phyloP scores from a whole-genome alignment of 2,113 vertebrate species.

The Vulpes vulpes region DNA sequence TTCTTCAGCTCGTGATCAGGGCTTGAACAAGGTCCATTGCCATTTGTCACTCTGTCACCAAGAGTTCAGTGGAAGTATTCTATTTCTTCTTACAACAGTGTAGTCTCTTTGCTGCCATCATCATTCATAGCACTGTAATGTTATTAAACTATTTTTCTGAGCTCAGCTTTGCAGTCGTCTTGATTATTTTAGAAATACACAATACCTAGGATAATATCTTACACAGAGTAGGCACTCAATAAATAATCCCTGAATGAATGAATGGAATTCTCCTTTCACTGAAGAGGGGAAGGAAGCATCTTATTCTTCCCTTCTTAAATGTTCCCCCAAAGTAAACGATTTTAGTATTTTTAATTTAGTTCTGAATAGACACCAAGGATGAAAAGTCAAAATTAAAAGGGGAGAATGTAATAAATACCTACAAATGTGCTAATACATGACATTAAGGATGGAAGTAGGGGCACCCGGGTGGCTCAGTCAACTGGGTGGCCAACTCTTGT shows the following conservation, averaged over 20 bases:
- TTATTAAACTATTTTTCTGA: slow-evolving; percentile 43
- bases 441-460: not conserved
- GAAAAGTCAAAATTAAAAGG: slow-evolving; percentile 49
- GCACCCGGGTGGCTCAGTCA: not conserved
- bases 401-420: slow-evolving; percentile 14
- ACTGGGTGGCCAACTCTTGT: not conserved
- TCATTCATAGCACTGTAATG: slow-evolving; percentile 2
- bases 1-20: slow-evolving; percentile 41
- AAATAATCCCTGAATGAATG: slow-evolving; percentile 22
- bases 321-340: not conserved
- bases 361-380: slow-evolving; percentile 30
- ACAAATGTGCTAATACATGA: not conserved
- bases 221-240: not conserved
- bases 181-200: slow-evolving; percentile 52
- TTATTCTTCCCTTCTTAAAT: not conserved
- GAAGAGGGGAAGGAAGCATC: not conserved
- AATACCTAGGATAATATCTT: not conserved
- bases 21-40: slow-evolving; percentile 33
- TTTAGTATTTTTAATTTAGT: slow-evolving; percentile 19
- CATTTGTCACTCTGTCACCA: slow-evolving; percentile 57
- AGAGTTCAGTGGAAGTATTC: slow-evolving; percentile 51
- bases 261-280: not conserved
- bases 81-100: slow-evolving; percentile 28
- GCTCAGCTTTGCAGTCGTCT: slow-evolving; percentile 16
- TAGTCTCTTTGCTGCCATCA: not conserved